Base-by-base conservation (phyloP, 2,113 vertebrate genomes). In the Gopherus evgoodei region DNA sequence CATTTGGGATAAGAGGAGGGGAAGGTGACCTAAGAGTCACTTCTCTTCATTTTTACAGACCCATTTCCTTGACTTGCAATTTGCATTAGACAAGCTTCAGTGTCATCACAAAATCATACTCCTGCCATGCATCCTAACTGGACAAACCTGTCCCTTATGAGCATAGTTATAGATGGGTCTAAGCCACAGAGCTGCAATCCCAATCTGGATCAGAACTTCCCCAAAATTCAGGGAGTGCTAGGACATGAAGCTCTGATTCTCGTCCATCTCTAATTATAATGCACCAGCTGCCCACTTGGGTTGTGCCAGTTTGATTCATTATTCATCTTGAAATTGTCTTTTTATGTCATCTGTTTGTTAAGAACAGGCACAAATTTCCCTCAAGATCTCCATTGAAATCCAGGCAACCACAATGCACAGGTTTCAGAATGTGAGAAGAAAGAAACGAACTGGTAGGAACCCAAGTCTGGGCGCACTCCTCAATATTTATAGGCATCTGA, bases 401-500 rank as follows among this genome's bases (percentile, higher is more conserved):
- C 86, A 69, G 59, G 76, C 59, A 82, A 16, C 38, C 42, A 25
- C 19, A 87, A 87, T 49, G 44, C 8, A 56, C 50, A 3, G 9
- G 53, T 56, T 80, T 94, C 53, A 47, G 59, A 65, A 16, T 76
- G 75, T 79, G 93, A 94, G 56, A 75, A 72, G 91, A 72, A 84
- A 91, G 62, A 93, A 95, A 96, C 89, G 59, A 89, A 86, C 44
- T 22, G 62, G 81, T 96, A 47, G 31, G 88, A 56, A 86, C 81
- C 54, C 75, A 49, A 50, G 29, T 95, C 96, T 78, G 0, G 1
- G 72, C 93, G 89, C 78, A 82, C 52, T 95, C 91, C 87, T 95
- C 95, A 95, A 94, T 96, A 95, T 97, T 96, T 95, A 91, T 87
- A 83, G 57, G 53, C 72, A 65, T 86, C 87, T 95, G 90, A 94